Conservation (phyloP, 2,113 vertebrate genomes). For the Platysteira castanea region DNA sequence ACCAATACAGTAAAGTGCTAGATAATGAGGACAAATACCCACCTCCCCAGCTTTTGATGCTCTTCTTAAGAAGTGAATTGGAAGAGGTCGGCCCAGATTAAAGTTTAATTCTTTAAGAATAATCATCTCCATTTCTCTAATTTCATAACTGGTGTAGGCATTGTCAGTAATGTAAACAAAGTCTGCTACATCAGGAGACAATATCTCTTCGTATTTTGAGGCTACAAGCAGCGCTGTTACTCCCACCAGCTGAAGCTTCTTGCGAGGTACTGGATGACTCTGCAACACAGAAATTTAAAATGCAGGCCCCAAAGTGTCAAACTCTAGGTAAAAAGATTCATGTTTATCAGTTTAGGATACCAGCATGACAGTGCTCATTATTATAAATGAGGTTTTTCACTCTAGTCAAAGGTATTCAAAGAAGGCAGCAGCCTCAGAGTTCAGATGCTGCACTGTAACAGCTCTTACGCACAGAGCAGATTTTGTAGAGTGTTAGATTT, state of each 20-base stretch:
- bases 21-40: neutral
- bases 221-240: conserved; percentile 89
- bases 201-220: conserved; percentile 93
- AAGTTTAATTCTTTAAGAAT: conserved; percentile 84
- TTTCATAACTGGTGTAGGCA: conserved; percentile 81
- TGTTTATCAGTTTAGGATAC: neutral
- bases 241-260: conserved; percentile 89
- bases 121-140: conserved; percentile 87
- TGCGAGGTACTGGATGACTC: conserved; percentile 81
- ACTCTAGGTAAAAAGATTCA: neutral
- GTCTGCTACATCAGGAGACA: conserved; percentile 82
- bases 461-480: neutral
- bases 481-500: neutral
- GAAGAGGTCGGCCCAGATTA: conserved; percentile 86
- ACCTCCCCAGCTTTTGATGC: conserved; percentile 90
- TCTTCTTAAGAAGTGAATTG: conserved; percentile 89
- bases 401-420: neutral
- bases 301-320: neutral
- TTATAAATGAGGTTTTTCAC: neutral
- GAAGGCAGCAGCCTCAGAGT: neutral
- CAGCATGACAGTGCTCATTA: neutral
- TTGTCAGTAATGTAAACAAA: conserved; percentile 93
- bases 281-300: conserved; percentile 34
- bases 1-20: neutral
- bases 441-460: neutral